Percentiles rank a stretch among this genome's conserved stretches.
phyloP scores from a whole-genome alignment of 2,888 invertebrate species.

The Eucera pruinosa region DNA sequence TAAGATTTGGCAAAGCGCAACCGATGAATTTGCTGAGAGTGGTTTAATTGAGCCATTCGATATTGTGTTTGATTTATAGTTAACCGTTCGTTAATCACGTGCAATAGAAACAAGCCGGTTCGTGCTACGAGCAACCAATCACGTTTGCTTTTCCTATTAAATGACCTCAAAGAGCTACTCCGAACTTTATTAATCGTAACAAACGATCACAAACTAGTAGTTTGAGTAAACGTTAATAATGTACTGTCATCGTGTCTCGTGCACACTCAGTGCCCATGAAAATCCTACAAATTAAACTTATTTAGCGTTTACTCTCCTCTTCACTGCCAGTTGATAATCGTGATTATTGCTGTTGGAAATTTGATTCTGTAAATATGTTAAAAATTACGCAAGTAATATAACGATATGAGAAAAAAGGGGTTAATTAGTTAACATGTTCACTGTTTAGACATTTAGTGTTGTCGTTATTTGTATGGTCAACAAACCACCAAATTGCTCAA shows the following conservation, averaged over 20 bases:
- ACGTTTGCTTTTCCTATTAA: conserved; percentile 7
- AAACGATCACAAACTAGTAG: conserved; percentile 14
- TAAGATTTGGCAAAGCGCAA: not conserved
- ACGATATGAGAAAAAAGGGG: too few relatives aligned
- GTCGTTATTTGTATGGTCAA: too few relatives aligned
- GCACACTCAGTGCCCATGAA: not conserved
- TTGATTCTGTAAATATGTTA: too few relatives aligned
- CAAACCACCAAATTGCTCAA: too few relatives aligned
- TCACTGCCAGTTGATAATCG: not conserved
- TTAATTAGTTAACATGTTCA: too few relatives aligned
- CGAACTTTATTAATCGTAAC: conserved; percentile 27
- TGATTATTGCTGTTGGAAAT: not conserved
- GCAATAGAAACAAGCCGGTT: conserved; percentile 6
- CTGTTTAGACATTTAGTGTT: too few relatives aligned
- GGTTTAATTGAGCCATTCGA: conserved; percentile 12
- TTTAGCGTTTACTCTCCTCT: not conserved
- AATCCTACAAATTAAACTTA: not conserved
- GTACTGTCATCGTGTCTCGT: not conserved
- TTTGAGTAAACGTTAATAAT: conserved; percentile 15
- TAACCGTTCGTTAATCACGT: not conserved
- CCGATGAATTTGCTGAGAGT: not conserved
- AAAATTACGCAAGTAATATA: too few relatives aligned
- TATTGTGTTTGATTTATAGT: conserved; percentile 11
- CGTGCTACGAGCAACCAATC: not conserved
- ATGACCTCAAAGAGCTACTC: conserved; percentile 2